Evolutionary conservation across 2,888 invertebrate species (phyloP).

Genomic region (Charanyca ferruginea): DNA sequence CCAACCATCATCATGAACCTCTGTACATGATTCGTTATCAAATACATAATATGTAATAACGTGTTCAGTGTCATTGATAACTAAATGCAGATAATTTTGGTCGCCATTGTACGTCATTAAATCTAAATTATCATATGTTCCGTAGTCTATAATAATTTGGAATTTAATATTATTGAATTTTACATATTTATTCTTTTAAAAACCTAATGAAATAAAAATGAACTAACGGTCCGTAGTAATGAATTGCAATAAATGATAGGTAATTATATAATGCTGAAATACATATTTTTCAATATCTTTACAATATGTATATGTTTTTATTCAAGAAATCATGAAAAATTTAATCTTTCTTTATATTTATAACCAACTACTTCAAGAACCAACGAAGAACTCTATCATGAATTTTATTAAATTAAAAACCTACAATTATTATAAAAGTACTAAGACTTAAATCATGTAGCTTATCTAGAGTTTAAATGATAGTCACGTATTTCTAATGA

Average conservation of each 20-base stretch:
- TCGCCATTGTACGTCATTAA: neutral
- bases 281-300: no score
- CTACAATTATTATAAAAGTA: no score
- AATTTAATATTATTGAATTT: neutral
- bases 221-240: no score
- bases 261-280: no score
- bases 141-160: no score
- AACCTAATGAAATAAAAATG: neutral
- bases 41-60: neutral
- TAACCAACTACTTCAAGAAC: neutral
- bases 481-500: neutral
- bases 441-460: no score
- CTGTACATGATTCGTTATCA: no score
- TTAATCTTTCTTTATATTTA: neutral
- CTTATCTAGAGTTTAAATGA: neutral
- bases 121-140: conserved; percentile 5
- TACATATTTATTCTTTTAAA: conserved; percentile 8
- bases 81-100: neutral
- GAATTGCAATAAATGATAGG: no score
- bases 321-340: neutral
- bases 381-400: no score
- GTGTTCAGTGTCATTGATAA: conserved; percentile 8
- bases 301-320: no score
- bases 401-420: no score
- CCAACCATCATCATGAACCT: no score